Percentiles rank a stretch among this genome's conserved stretches.
phyloP scores from a whole-genome alignment of 2,797 vertebrate genomes.

The Lagodon rhomboides region DNA sequence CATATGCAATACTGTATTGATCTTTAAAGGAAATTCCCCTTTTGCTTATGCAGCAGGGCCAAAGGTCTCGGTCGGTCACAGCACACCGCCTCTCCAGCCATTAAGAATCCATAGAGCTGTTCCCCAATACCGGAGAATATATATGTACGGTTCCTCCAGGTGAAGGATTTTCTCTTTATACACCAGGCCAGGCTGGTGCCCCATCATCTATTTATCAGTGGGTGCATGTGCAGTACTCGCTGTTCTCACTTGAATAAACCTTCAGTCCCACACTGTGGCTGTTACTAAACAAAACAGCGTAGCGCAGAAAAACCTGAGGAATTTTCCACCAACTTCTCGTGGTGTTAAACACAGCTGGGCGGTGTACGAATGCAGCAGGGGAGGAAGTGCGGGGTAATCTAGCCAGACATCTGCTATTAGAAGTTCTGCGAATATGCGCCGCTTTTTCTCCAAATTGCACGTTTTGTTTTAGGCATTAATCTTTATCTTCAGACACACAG shows the following conservation, averaged over 20 bases:
- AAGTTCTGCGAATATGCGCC: slow-evolving; percentile 1
- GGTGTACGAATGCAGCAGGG: slow-evolving; percentile 17
- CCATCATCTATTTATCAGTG: slow-evolving; percentile 39
- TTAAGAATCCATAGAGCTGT: slow-evolving; percentile 21
- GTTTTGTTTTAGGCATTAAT: slow-evolving; percentile 24
- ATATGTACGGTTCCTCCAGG: slow-evolving; percentile 5
- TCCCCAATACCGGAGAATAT: slow-evolving; percentile 13
- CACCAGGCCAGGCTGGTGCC: background rate
- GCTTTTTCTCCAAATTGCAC: slow-evolving; percentile 5
- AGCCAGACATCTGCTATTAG: slow-evolving; percentile 23
- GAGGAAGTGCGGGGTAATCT: slow-evolving; percentile 9
- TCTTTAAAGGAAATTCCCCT: slow-evolving; percentile 63
- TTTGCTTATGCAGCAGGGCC: slow-evolving; percentile 59
- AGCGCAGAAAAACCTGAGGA: slow-evolving; percentile 14
- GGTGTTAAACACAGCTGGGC: slow-evolving; percentile 8
- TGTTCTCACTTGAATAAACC: slow-evolving; percentile 33
- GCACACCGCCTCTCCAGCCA: slow-evolving; percentile 18
- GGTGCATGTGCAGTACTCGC: slow-evolving; percentile 17
- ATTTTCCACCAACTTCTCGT: slow-evolving; percentile 21
- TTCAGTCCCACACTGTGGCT: slow-evolving; percentile 11
- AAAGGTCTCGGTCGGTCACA: slow-evolving; percentile 66
- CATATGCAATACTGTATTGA: slow-evolving; percentile 69
- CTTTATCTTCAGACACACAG: slow-evolving; percentile 23
- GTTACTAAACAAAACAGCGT: slow-evolving; percentile 38
- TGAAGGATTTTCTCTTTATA: slow-evolving; percentile 31